Percentiles rank a stretch among this genome's conserved stretches.
Conservation (phyloP, 1,140 invertebrate species). For the Aphidius gifuensis region DNA sequence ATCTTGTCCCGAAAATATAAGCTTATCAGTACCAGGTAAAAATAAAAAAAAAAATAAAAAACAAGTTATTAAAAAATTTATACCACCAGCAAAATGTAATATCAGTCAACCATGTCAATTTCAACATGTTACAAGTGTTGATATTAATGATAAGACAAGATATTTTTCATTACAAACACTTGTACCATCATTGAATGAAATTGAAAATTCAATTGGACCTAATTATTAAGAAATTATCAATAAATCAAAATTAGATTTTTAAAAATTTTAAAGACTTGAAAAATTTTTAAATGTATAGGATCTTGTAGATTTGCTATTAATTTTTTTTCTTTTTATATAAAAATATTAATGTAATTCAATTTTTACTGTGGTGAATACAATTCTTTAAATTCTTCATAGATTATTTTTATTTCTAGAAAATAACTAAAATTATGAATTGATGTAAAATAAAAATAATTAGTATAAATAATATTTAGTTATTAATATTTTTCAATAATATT, state of each 20-base stretch:
- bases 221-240: constrained; percentile 28
- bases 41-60: constrained; percentile 58
- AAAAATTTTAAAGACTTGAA: neutral
- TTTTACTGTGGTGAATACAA: too few species aligned
- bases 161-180: constrained; percentile 69
- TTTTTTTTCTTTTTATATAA: too few species aligned
- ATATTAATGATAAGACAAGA: constrained; percentile 63
- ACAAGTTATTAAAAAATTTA: constrained; percentile 53
- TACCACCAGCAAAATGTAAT: constrained; percentile 73
- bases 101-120: constrained; percentile 86
- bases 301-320: too few species aligned
- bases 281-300: too few species aligned
- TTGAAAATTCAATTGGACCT: constrained; percentile 37
- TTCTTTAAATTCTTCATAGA: too few species aligned
- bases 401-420: too few species aligned
- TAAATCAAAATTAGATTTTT: too few species aligned
- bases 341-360: too few species aligned
- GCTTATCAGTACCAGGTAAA: constrained; percentile 67
- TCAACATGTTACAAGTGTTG: constrained; percentile 80
- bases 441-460: too few species aligned
- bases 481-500: too few species aligned
- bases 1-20: constrained; percentile 77
- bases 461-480: too few species aligned
- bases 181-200: constrained; percentile 46
- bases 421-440: too few species aligned